phyloP scores from a whole-genome alignment of 2,797 vertebrate species.

The Paedocypris micromegethes region DNA sequence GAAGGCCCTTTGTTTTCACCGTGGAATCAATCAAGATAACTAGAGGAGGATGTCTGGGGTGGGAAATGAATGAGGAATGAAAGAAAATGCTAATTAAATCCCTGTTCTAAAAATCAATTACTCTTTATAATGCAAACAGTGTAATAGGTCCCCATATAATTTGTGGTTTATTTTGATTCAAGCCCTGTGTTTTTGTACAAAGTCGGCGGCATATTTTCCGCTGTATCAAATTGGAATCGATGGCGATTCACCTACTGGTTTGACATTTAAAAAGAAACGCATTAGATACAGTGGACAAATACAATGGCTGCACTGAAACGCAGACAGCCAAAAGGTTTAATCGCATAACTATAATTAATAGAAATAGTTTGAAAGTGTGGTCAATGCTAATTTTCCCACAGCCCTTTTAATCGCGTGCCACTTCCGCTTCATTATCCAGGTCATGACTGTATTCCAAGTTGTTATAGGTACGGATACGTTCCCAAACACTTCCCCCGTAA shows the following conservation, averaged over 20 bases:
- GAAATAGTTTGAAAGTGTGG: neutral
- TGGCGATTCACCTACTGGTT: neutral
- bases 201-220: neutral
- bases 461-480: constrained; percentile 20
- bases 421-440: constrained; percentile 30
- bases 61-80: constrained; percentile 56
- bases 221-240: constrained; percentile 12
- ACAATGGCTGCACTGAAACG: neutral
- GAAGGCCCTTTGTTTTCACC: constrained; percentile 53
- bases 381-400: neutral
- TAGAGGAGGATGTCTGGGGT: constrained; percentile 50
- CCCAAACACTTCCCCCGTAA: constrained; percentile 24
- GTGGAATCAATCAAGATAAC: constrained; percentile 64
- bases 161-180: constrained; percentile 50
- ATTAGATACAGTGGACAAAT: neutral
- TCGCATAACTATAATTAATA: neutral
- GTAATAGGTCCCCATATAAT: constrained; percentile 51
- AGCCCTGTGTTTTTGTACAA: constrained; percentile 41
- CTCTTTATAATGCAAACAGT: constrained; percentile 65
- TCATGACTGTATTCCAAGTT: constrained; percentile 9
- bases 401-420: constrained; percentile 17
- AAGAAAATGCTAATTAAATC: constrained; percentile 62
- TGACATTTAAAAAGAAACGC: constrained; percentile 10
- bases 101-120: constrained; percentile 60
- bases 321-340: neutral